These are phyloP conservation scores for Brachyopa scutellaris DNA, from an alignment of 2,888 invertebrate species.

Conservation along the genomic window DNA sequence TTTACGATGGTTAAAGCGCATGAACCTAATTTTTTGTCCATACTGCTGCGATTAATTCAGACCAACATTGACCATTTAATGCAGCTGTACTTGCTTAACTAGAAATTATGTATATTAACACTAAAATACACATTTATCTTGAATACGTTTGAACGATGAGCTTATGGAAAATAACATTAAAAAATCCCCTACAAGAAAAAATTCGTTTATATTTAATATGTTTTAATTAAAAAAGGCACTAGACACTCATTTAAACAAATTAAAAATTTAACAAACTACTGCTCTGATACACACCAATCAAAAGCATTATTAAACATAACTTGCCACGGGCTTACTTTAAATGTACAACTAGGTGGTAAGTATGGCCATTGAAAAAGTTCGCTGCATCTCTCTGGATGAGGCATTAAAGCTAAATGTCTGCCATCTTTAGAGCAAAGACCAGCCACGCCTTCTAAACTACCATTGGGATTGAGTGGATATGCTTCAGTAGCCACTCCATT, in stretches of 20 bases:
- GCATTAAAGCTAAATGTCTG: conserved; percentile 98
- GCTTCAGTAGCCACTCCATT: conserved; percentile 87
- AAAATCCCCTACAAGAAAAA: neutral
- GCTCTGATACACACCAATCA: conserved; percentile 83
- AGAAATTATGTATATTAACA: too few species aligned
- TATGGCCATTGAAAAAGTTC: conserved; percentile 96
- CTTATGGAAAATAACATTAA: too few species aligned
- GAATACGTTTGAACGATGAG: too few species aligned
- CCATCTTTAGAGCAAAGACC: conserved; percentile 95
- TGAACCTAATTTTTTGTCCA: too few species aligned
- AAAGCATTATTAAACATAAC: conserved; percentile 95
- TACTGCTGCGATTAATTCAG: too few species aligned
- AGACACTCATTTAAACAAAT: conserved; percentile 16
- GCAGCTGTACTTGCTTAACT: too few species aligned
- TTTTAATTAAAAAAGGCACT: conserved; percentile 18
- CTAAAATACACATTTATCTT: too few species aligned
- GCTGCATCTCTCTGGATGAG: conserved; percentile 97
- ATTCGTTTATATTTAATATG: too few species aligned
- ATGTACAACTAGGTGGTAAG: conserved; percentile 83
- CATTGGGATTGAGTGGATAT: conserved; percentile 98
- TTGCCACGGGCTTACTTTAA: conserved; percentile 92
- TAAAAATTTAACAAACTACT: conserved; percentile 10
- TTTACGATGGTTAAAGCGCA: too few species aligned
- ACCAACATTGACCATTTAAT: too few species aligned
- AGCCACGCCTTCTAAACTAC: conserved; percentile 92